Evolutionary conservation across 2,113 vertebrate genomes (phyloP), one percentile per base, ranked within the genome.

Genomic region (Aix galericulata): DNA sequence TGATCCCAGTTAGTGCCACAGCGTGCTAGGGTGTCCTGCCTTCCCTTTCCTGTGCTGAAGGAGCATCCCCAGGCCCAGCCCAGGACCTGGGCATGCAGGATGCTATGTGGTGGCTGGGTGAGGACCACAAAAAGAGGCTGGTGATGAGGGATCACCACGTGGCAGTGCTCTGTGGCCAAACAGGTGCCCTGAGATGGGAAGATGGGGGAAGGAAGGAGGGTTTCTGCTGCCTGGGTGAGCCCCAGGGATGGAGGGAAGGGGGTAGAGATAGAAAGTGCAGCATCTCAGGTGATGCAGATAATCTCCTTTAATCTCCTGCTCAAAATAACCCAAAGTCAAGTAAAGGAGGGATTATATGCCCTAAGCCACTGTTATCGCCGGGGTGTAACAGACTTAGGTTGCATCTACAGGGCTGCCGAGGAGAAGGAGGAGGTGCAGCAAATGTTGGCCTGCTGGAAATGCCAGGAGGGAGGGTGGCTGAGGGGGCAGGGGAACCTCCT

Each of bases 291-390:
- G 73, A 72, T 88, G 80, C 44, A 84, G 94, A 93, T 96, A 98
- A 98, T 98, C 97, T 85, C 95, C 88, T 94, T 76, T 98, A 98
- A 98, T 98, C 98, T 98, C 96, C 97, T 95, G 94, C 98, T 98
- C 97, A 97, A 97, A 98, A 98, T 98, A 98, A 97, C 97, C 91
- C 96, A 97, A 96, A 97, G 97, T 97, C 97, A 96, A 97, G 96
- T 90, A 94, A 97, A 98, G 96, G 94, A 97, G 97, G 95, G 98
- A 98, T 98, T 98, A 98, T 72, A 72, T 88, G 62, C 40, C 79
- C 94, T 95, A 88, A 96, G 89, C 93, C 96, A 79, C 74, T 93
- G 94, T 97, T 89, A 73, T 93, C 32, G 12, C 81, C 46, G 7
- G 87, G 75, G 75, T 74, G 63, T 94, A 89, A 94, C 95, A 88